Evolutionary conservation across 23 tunicate species (phyloP), one percentile per base, ranked within the genome.

Genomic region (Ascidia mentula): DNA sequence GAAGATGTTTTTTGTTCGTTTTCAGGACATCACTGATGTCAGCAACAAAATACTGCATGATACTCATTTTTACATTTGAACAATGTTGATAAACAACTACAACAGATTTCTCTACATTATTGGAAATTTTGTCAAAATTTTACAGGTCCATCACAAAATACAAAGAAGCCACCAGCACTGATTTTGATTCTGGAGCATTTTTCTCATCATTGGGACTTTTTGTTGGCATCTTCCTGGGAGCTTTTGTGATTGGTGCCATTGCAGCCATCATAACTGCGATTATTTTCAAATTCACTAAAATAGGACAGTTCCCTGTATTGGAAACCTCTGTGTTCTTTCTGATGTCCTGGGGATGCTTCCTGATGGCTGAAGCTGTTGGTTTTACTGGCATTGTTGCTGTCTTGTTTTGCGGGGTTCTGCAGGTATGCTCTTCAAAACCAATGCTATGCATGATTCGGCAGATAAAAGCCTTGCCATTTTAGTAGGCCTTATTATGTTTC

Each of bases 321-420:
- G 99, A 96, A 72, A 96, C 95, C 30, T 84, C 88, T 0, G 76
- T 96, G 5, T 96, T 96, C 74, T 96, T 96, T 60, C 85, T 96
- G 15, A 84, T 96, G 86, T 80, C 94, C 7, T 96, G 99, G 99
- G 60, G 86, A 0, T 89, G 94, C 0, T 96, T 96, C 53, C 72
- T 96, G 60, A 32, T 96, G 8, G 99, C 99, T 34, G 99, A 96
- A 78, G 88, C 99, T 31, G 76, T 88, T 22, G 94, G 89, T 24
- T 88, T 96, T 36, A 96, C 99, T 34, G 99, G 99, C 77, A 96
- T 96, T 72, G 99, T 96, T 1, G 87, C 99, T 22, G 96, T 96
- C 26, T 72, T 96, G 31, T 96, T 96, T 70, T 96, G 99, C 53
- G 99, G 99, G 1, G 84, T 96, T 42, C 22, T 78, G 46, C 99